These are phyloP conservation scores for Pygoscelis antarcticus DNA, from an alignment of 2,113 vertebrate species.

Conservation along the genomic window DNA sequence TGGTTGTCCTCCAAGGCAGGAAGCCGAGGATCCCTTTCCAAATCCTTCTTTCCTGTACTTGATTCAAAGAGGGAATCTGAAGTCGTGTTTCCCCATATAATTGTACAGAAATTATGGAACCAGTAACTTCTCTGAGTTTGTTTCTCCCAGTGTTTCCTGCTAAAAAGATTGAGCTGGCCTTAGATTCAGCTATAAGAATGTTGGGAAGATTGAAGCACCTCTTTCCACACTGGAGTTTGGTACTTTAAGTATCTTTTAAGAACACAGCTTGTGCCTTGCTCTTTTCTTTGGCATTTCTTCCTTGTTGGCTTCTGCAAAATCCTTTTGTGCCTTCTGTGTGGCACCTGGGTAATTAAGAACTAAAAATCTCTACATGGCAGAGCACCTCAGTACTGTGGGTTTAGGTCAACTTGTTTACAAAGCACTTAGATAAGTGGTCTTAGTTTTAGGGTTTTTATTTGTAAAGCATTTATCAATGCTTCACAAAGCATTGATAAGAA, in stretches of 20 bases:
- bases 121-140: background rate
- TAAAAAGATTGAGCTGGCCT: background rate
- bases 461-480: too few species aligned
- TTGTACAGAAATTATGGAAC: background rate
- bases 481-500: background rate
- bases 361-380: background rate
- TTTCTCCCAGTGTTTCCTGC: background rate
- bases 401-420: background rate
- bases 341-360: background rate
- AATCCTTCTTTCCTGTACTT: background rate
- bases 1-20: background rate
- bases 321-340: background rate
- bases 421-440: too few species aligned
- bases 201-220: background rate
- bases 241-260: background rate
- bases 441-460: too few species aligned
- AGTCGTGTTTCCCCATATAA: background rate
- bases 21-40: background rate
- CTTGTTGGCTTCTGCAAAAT: background rate
- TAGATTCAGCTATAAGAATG: background rate
- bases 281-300: background rate
- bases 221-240: background rate
- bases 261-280: background rate
- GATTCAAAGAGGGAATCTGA: background rate
- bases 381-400: background rate